Conservation (phyloP, 1,140 invertebrate species). For the Dysdera silvatica region DNA sequence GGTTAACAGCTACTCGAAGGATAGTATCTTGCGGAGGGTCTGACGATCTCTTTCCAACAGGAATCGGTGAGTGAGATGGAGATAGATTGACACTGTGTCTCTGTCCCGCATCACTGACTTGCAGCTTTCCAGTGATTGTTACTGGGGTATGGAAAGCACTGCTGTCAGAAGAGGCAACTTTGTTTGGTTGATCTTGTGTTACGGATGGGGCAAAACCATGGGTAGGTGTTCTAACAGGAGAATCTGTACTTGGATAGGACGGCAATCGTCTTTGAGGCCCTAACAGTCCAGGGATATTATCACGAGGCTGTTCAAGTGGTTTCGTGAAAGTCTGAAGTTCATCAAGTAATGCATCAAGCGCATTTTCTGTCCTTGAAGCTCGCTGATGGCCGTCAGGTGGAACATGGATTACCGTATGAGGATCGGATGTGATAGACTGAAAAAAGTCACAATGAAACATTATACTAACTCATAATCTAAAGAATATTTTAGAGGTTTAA, state of each 20-base stretch:
- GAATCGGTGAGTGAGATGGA: constrained; percentile 26
- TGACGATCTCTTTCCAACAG: constrained; percentile 4
- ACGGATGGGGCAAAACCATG: constrained; percentile 12
- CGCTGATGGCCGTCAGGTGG: constrained; percentile 32
- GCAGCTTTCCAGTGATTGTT: constrained; percentile 25
- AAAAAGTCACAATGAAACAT: background rate
- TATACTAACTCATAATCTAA: background rate
- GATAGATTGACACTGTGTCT: constrained; percentile 14
- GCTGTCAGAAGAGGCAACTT: constrained; percentile 3
- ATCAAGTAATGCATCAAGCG: constrained; percentile 89
- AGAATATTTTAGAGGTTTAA: too few relatives aligned
- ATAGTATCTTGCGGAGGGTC: constrained; percentile 17
- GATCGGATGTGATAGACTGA: constrained; percentile 32
- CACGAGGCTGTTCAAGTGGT: constrained; percentile 28
- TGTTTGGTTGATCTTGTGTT: constrained; percentile 15
- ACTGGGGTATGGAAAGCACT: constrained; percentile 5
- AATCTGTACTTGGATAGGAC: constrained; percentile 40
- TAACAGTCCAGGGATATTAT: constrained; percentile 26
- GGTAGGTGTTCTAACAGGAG: constrained; percentile 32
- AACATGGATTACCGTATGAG: constrained; percentile 36
- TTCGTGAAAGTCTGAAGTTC: constrained; percentile 70
- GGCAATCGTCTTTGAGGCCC: constrained; percentile 36
- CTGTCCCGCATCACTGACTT: constrained; percentile 23
- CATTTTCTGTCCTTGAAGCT: constrained; percentile 68
- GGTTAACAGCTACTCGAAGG: constrained; percentile 21